A percentile compares a stretch with the other conserved stretches of the same genome.
These are phyloP conservation scores for Stercorarius parasiticus DNA, from an alignment of 2,113 vertebrate species.

Conservation along the genomic window DNA sequence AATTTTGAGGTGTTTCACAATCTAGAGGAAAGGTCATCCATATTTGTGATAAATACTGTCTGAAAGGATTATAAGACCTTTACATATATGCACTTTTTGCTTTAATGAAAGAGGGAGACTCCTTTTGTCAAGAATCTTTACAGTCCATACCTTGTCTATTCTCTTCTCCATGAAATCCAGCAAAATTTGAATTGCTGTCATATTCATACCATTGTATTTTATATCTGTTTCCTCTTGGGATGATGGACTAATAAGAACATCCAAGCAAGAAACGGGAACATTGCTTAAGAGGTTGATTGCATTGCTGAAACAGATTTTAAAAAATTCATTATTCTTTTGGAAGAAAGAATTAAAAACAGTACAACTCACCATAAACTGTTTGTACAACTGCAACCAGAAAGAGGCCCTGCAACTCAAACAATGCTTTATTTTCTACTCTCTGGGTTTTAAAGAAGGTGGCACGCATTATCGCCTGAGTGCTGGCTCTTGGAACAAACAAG, in stretches of 20 bases:
- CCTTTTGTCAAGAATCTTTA: not conserved
- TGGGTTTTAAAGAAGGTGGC: not conserved
- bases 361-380: not conserved
- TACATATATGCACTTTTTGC: not conserved
- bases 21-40: not conserved
- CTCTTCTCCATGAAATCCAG: conserved; percentile 97
- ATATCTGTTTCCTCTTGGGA: conserved; percentile 81
- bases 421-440: not conserved
- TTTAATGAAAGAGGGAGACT: not conserved
- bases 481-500: not conserved
- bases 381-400: not conserved
- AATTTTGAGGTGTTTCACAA: not conserved
- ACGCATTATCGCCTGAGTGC: not conserved
- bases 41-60: not conserved
- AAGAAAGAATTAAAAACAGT: conserved; percentile 13
- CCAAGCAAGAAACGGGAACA: conserved; percentile 91
- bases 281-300: conserved; percentile 96
- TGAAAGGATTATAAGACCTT: not conserved
- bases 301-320: conserved; percentile 83
- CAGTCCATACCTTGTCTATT: conserved; percentile 91
- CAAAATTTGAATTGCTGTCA: conserved; percentile 86
- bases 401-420: not conserved
- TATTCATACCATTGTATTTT: conserved; percentile 89
- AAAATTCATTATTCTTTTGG: conserved; percentile 51
- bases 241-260: conserved; percentile 87